Base-by-base conservation (phyloP, 2,888 invertebrate species). In the Calameuta filiformis region DNA sequence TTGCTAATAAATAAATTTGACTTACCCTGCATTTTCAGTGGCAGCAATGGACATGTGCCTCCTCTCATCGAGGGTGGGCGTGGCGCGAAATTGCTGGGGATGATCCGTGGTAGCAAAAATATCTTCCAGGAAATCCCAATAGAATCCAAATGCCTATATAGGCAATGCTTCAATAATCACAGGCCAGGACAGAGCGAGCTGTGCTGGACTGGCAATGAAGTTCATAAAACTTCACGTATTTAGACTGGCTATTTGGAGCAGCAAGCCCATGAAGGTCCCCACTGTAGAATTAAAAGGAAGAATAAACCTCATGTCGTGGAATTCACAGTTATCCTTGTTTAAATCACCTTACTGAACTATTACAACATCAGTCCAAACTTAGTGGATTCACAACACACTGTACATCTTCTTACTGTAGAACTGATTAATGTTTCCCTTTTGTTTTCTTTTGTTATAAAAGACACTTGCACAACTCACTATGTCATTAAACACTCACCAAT, bases 11-110 rank as follows among this genome's bases (percentile, higher is more conserved):
- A 56, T 56, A 9, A 23, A 56, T 23, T 71, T 34, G 31, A 31
- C 91, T 90, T 91, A 94, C 94, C 94, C 94, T 93, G 94, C 94
- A 94, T 94, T 93, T 93, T 94, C 93, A 92, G 93, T 91, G 89
- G 93, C 93, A 93, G 93, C 92, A 92, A 94, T 93, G 93, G 94
- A 94, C 94, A 94, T 94, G 94, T 93, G 94, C 93, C 93, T 92
- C 92, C 93, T 94, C 94, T 94, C 93, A 93, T 94, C 92, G 91
- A 92, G 92, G 92, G 90, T 92, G 92, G 93, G 93, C 93, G 93
- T 90, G 90, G 90, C 90, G 90, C 92, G 92, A 92, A 93, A 93
- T 92, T 92, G 91, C 88, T 92, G 92, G 88, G 92, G 92, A 89
- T 91, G 92, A 92, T 94, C 94, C 94, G 94, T 94, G 92, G 92